Conservation (phyloP, 2,113 vertebrate species). For the Merops nubicus region DNA sequence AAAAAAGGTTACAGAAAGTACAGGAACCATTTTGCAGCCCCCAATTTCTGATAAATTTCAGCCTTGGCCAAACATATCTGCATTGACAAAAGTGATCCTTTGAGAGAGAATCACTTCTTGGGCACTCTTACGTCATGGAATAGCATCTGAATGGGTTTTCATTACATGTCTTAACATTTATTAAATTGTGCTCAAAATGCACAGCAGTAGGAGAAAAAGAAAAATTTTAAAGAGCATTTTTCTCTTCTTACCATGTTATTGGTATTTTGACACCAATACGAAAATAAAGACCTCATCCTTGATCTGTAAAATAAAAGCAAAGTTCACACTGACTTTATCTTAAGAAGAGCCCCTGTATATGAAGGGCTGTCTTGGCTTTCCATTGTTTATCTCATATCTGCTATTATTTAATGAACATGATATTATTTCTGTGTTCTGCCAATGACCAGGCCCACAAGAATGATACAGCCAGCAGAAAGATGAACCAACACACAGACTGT, state of each 20-base stretch:
- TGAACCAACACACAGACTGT: too few relatives aligned
- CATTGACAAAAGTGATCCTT: background rate
- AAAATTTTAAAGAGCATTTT: fast-evolving
- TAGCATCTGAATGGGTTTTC: background rate
- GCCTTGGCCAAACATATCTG: background rate
- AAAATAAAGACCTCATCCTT: background rate
- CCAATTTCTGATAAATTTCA: background rate
- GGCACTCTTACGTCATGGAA: background rate
- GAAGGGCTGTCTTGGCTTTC: background rate
- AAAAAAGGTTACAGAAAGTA: background rate
- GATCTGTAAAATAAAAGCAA: background rate
- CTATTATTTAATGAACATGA: background rate
- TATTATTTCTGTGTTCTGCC: background rate
- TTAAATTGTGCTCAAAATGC: background rate
- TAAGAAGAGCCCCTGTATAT: background rate
- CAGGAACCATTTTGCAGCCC: background rate
- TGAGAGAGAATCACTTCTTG: background rate
- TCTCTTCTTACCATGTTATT: background rate
- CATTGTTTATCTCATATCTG: background rate
- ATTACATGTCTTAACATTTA: background rate
- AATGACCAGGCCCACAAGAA: too few relatives aligned
- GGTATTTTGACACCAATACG: background rate
- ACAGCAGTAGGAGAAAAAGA: background rate
- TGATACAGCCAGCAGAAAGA: too few relatives aligned
- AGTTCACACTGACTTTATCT: background rate